Percentiles rank a stretch among this genome's conserved stretches.
These are phyloP conservation scores for Bos javanicus DNA, from an alignment of 2,113 vertebrate genomes.

Conservation along the genomic window DNA sequence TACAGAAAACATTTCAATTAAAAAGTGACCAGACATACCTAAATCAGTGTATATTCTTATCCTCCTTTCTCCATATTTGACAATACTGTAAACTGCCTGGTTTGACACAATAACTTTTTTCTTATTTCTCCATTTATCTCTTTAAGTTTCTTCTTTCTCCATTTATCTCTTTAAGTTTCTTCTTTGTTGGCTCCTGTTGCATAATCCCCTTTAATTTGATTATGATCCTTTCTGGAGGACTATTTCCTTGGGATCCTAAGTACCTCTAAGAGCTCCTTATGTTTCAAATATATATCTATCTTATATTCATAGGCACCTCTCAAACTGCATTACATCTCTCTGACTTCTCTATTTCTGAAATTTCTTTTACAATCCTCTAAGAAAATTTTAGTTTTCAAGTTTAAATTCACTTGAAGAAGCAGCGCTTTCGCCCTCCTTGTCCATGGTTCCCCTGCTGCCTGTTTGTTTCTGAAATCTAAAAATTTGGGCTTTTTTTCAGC, in stretches of 20 bases:
- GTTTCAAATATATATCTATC: not conserved
- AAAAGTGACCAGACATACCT: not conserved
- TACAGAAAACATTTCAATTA: not conserved
- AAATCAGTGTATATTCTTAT: not conserved
- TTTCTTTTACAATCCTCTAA: not conserved
- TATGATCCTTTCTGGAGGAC: not conserved
- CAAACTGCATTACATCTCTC: not conserved
- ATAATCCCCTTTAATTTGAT: not conserved
- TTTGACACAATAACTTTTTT: not conserved
- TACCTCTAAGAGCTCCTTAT: not conserved
- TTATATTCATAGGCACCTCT: not conserved
- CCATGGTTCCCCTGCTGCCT: not conserved
- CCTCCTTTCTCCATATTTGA: not conserved
- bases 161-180: not conserved
- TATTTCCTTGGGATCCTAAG: not conserved
- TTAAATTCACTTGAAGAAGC: not conserved
- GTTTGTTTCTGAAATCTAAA: not conserved
- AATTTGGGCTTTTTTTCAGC: not conserved
- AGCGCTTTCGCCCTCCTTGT: not conserved
- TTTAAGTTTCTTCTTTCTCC: not conserved
- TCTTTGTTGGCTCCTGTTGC: not conserved
- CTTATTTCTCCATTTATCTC: not conserved
- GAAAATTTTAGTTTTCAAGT: not conserved
- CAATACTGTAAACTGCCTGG: not conserved
- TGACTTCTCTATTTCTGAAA: slow-evolving; percentile 1